These are phyloP conservation scores for Paradoxurus hermaphroditus DNA, from an alignment of 2,113 vertebrate genomes.

Conservation along the genomic window DNA sequence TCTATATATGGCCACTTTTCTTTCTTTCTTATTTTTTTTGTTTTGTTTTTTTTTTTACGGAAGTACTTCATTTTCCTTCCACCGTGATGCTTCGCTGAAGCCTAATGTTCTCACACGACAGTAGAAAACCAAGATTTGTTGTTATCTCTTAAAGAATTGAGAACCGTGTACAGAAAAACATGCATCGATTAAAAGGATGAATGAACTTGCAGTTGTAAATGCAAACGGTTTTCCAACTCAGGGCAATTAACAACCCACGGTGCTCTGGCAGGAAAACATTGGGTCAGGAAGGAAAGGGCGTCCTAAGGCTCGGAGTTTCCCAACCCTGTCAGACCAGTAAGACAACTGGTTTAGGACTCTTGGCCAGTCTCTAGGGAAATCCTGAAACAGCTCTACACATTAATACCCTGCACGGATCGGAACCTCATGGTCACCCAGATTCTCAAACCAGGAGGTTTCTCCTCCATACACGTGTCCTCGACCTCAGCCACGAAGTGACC, in stretches of 20 bases:
- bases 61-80: not conserved
- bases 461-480: not conserved
- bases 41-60: not conserved
- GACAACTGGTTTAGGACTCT: not conserved
- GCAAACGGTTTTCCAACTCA: not conserved
- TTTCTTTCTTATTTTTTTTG: not conserved
- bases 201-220: not conserved
- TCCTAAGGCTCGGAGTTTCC: not conserved
- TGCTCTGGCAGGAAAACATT: not conserved
- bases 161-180: not conserved
- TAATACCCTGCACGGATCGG: not conserved
- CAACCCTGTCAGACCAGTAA: not conserved
- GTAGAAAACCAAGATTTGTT: not conserved
- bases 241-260: not conserved
- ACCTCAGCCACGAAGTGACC: not conserved
- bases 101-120: not conserved
- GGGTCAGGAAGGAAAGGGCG: not conserved
- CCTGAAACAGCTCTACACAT: not conserved
- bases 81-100: not conserved
- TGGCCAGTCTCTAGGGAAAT: not conserved
- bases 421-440: not conserved
- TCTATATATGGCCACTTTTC: not conserved
- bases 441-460: not conserved
- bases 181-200: not conserved
- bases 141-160: not conserved